Base-by-base conservation (phyloP, 2,797 vertebrate species). In the Micromesistius poutassou region DNA sequence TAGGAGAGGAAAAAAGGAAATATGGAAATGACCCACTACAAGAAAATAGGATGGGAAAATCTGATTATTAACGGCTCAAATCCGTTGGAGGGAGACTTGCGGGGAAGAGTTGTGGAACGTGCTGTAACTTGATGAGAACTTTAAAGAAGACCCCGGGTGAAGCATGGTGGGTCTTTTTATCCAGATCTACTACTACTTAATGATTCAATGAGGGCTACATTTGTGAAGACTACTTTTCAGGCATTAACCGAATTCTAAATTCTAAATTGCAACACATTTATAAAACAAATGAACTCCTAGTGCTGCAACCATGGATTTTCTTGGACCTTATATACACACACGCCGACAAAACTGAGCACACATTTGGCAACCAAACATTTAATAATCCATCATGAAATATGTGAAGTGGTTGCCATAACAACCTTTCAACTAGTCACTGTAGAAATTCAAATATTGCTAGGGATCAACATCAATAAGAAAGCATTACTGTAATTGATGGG, bases 391-490 rank as follows among this genome's bases (percentile, higher is more conserved):
- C 72, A 22, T 5, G 35, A 22, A 35, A n/a, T 73, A 38, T 46
- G 40, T 38, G 28, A 74, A 74, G 73, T 50, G 73, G 73, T 50
- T 74, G 73, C 73, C 73, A 38, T 30, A 38, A 42, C 73, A 42
- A 74, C 73, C 13, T 16, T 40, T 40, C 73, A 74, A 42, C 73
- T 74, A 31, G 40, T 74, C 42, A 13, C 73, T 16, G 73, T 46
- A 8, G 73, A 16, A 28, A 50, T 14, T 28, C n/a, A 68, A 28
- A 68, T 25, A n/a, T 68, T 68, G 40, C 25, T 46, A 74, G 30
- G 73, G 73, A 50, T 16, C 28, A 28, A 50, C 73, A 74, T 30
- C 73, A 46, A 50, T 50, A 40, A 30, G 5, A 10, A 2, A 14
- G 40, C 25, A 46, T 42, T 42, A 42, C 13, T 16, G 38, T 16